Evolutionary conservation across 2,888 invertebrate genomes (phyloP), one percentile per base, ranked within the genome.

Genomic region (Dichetophora obliterata): DNA sequence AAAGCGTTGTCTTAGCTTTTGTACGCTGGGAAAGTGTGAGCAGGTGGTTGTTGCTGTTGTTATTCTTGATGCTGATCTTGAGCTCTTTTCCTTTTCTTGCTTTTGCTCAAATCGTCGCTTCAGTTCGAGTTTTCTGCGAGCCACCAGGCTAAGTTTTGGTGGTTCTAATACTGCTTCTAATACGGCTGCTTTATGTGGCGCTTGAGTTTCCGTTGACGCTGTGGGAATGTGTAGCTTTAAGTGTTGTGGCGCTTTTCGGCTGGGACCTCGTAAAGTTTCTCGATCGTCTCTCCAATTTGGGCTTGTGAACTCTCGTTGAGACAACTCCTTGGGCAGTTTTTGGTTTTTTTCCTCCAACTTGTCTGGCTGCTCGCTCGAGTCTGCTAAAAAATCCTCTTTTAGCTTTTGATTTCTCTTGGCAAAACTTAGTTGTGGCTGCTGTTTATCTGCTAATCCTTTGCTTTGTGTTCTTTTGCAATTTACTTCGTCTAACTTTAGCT

Each of bases 71-170:
- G 14, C 27, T 57, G 31, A 57, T 34, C 34, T 37, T 16, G 52
- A 19, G 5, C 50, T 61, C 14, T 70, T 63, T 8, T 34, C 1
- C 24, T 61, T 34, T 11, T 24, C 31, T 43, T 24, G n/a, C 61
- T 77, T 71, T 34, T 78, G 73, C 70, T 78, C 77, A 54, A 73
- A 74, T 34, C 76, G 61, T 57, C 72, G 77, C 75, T 80, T 69
- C 69, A 81, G 76, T 43, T 81, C 79, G 50, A 79, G 75, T 77
- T 82, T 83, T 27, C 82, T 77, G 66, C 77, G 75, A 1, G 80
- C 77, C 68, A 82, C 79, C 70, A 82, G 66, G 0, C 81, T 80
- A 16, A 61, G 5, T 16, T 54, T 52, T 74, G 59, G 34, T 63
- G 57, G 24, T 50, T 75, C 43, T 59, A 52, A 63, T 54, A 70